phyloP scores from a whole-genome alignment of 2,888 invertebrate genomes.

The Calameuta idolon region DNA sequence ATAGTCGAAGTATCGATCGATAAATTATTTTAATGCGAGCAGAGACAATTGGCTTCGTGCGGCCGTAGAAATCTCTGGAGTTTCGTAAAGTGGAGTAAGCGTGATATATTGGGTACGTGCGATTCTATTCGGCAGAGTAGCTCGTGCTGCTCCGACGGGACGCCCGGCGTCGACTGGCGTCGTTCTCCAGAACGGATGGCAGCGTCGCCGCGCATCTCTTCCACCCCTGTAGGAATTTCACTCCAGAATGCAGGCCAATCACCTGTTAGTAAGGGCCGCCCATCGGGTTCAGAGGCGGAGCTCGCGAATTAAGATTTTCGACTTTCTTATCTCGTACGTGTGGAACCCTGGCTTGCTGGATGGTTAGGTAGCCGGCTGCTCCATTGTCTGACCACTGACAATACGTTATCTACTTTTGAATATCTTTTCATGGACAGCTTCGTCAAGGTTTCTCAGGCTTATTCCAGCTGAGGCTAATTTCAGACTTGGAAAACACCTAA shows the following conservation, averaged over 20 bases:
- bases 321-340: constrained; percentile 45
- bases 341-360: background rate
- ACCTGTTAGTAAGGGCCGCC: constrained; percentile 52
- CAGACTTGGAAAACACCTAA: background rate
- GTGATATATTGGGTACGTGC: constrained; percentile 1
- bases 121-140: background rate
- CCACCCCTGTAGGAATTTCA: constrained; percentile 34
- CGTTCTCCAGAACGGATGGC: constrained; percentile 31
- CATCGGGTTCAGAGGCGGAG: constrained; percentile 54
- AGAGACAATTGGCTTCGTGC: constrained; percentile 16
- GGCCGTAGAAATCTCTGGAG: constrained; percentile 21
- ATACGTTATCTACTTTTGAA: constrained; percentile 12
- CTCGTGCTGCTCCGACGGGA: constrained; percentile 44
- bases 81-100: constrained; percentile 1
- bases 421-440: constrained; percentile 1
- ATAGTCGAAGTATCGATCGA: constrained; percentile 5
- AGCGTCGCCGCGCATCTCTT: constrained; percentile 50
- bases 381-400: constrained; percentile 4
- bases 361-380: background rate
- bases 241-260: constrained; percentile 54
- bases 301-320: constrained; percentile 65
- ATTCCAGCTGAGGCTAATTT: background rate
- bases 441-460: background rate
- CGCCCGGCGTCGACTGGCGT: constrained; percentile 64
- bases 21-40: background rate